These are phyloP conservation scores for Petrolisthes manimaculis DNA, from an alignment of 2,888 invertebrate genomes.

Conservation along the genomic window DNA sequence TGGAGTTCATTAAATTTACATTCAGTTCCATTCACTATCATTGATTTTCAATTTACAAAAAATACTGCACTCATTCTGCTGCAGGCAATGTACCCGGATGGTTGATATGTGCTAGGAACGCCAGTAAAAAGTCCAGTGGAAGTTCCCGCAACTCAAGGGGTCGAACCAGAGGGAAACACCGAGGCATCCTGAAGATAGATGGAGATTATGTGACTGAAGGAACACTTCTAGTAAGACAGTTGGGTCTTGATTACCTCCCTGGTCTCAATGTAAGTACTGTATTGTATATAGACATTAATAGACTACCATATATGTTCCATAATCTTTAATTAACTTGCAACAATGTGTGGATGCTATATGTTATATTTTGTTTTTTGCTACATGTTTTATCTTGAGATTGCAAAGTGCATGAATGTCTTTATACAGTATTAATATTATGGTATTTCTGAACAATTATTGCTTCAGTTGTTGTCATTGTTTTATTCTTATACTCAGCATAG, in stretches of 20 bases:
- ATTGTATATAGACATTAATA: not conserved
- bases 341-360: too few species aligned
- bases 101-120: slow-evolving; percentile 37
- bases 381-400: too few species aligned
- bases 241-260: slow-evolving; percentile 57
- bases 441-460: too few species aligned
- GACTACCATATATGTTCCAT: not conserved
- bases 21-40: too few species aligned
- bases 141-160: slow-evolving; percentile 40
- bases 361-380: too few species aligned
- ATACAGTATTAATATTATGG: too few species aligned
- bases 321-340: not conserved
- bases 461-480: too few species aligned
- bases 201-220: slow-evolving; percentile 51
- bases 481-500: too few species aligned
- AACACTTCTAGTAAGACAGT: slow-evolving; percentile 52
- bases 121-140: slow-evolving; percentile 57
- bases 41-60: too few species aligned
- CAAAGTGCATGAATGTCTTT: too few species aligned
- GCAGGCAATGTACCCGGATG: slow-evolving; percentile 22
- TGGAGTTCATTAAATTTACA: too few species aligned
- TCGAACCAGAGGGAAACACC: slow-evolving; percentile 41
- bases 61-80: too few species aligned
- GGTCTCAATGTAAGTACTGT: slow-evolving; percentile 61
- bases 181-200: slow-evolving; percentile 54